Percentiles rank a stretch among this genome's conserved stretches.
Evolutionary conservation across 2,113 vertebrate species (phyloP).

Genomic region (Kryptolebias marmoratus): DNA sequence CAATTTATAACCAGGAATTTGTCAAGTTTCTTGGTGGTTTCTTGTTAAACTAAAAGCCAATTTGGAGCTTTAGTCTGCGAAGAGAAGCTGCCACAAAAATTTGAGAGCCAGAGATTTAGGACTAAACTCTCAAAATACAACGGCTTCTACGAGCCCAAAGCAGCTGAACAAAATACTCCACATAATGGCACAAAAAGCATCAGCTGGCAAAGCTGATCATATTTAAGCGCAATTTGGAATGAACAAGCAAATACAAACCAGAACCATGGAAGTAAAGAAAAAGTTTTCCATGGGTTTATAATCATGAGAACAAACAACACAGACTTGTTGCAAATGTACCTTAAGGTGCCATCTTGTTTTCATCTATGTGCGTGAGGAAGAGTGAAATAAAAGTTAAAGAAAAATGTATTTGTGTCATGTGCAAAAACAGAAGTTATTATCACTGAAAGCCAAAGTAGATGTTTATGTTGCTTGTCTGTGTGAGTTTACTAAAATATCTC

Average conservation of each 20-base stretch:
- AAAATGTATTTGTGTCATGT: no score
- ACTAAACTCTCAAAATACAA: conserved; percentile 6
- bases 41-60: conserved; percentile 19
- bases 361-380: no score
- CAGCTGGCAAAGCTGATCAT: neutral
- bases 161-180: neutral
- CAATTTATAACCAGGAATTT: neutral
- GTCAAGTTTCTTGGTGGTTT: conserved; percentile 7
- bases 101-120: conserved; percentile 12
- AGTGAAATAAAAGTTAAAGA: no score
- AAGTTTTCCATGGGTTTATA: neutral
- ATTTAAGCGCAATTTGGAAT: neutral
- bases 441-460: no score
- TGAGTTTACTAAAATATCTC: no score
- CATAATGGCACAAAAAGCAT: neutral
- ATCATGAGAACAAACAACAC: neutral
- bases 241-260: neutral
- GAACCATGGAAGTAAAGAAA: neutral
- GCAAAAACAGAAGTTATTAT: no score
- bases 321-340: neutral
- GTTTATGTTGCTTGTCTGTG: no score
- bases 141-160: neutral
- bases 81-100: conserved; percentile 11
- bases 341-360: neutral
- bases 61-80: conserved; percentile 22